phyloP scores from a whole-genome alignment of 1,140 invertebrate genomes.

The Chionoecetes opilio region DNA sequence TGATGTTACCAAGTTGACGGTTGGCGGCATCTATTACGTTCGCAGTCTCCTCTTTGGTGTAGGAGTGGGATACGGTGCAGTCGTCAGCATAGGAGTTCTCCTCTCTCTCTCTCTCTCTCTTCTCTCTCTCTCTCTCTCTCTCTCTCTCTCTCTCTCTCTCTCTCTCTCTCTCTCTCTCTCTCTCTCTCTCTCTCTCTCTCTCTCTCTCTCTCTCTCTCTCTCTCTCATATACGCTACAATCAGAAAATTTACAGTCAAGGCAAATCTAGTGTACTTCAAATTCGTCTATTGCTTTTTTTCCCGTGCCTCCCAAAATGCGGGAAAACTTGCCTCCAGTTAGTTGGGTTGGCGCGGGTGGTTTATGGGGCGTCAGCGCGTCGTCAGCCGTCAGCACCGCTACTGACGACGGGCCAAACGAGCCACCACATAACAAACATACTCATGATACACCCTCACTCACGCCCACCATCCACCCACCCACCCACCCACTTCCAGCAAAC shows the following conservation, averaged over 20 bases:
- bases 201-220: slow-evolving; percentile 25
- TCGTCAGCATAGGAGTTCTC: no score
- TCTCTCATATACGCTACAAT: background rate
- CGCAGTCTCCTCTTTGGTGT: no score
- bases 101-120: no score
- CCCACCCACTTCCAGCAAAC: background rate
- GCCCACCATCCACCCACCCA: background rate
- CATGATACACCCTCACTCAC: background rate
- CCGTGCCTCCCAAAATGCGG: background rate
- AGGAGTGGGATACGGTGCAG: no score
- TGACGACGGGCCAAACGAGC: background rate
- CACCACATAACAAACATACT: no score
- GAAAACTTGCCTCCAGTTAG: background rate
- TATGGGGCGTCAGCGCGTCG: background rate
- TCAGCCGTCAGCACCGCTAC: background rate
- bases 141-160: slow-evolving; percentile 14
- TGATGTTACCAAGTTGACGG: no score
- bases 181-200: slow-evolving; percentile 27
- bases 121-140: slow-evolving; percentile 23
- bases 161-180: slow-evolving; percentile 24
- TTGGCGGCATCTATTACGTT: no score
- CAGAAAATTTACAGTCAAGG: slow-evolving; percentile 6
- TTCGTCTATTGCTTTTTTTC: background rate
- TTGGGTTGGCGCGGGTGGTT: background rate
- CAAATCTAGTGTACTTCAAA: slow-evolving; percentile 2